A percentile compares a stretch with the other conserved stretches of the same genome.
These are phyloP conservation scores for Lepus oiostolus DNA, from an alignment of 2,797 vertebrate genomes.

Conservation along the genomic window DNA sequence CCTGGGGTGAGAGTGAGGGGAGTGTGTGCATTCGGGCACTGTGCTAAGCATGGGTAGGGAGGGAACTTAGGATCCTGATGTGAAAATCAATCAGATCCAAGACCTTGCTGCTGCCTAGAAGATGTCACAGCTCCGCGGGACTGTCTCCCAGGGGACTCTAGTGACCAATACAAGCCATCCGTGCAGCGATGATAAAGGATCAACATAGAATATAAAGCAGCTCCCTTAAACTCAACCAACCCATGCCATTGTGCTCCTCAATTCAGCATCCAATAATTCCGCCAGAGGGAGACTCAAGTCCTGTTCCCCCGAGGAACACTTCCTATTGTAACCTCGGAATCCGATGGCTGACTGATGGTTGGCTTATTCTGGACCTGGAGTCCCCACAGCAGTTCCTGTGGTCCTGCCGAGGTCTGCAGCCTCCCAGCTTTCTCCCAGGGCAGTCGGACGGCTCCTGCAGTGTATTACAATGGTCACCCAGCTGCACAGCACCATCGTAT, in stretches of 20 bases:
- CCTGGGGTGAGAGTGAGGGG: neutral
- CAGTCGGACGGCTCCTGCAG: neutral
- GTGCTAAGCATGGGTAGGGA: neutral
- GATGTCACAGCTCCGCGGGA: constrained; percentile 78
- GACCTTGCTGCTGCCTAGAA: constrained; percentile 70
- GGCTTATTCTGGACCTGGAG: neutral
- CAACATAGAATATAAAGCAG: constrained; percentile 54
- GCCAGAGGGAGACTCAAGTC: neutral
- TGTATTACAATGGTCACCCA: neutral
- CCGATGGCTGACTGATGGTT: neutral
- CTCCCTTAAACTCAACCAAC: neutral
- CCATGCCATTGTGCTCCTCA: neutral
- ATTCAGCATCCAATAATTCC: neutral
- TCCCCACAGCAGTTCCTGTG: neutral
- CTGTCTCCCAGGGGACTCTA: constrained; percentile 66
- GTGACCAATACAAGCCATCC: constrained; percentile 71
- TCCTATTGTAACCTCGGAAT: constrained; percentile 64
- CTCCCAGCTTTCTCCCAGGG: neutral
- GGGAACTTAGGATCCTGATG: neutral
- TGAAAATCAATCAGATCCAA: constrained; percentile 70
- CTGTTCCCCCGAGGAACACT: constrained; percentile 69
- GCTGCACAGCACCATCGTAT: neutral
- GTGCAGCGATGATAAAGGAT: constrained; percentile 72
- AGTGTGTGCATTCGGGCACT: constrained; percentile 15
- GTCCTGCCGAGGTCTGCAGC: neutral